Percentiles rank a stretch among this genome's conserved stretches.
Evolutionary conservation across 1,140 invertebrate species (phyloP).

Genomic region (Musca domestica): DNA sequence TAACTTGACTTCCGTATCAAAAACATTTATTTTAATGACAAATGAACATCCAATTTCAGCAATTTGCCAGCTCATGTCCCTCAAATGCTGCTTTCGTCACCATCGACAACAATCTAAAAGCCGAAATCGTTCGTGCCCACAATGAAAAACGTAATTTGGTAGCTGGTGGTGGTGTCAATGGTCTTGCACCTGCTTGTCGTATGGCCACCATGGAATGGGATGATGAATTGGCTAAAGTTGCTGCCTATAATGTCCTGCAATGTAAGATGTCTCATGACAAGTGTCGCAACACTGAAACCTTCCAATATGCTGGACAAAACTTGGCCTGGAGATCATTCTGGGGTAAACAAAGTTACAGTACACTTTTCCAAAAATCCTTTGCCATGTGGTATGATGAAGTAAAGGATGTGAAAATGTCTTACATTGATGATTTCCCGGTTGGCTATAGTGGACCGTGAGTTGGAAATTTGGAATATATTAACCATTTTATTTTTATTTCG

Average conservation of each 20-base stretch:
- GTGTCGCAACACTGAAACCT: slow-evolving; percentile 42
- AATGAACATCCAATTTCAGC: slow-evolving; percentile 1
- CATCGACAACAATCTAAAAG: slow-evolving; percentile 28
- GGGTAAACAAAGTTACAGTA: not conserved
- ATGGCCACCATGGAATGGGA: slow-evolving; percentile 47
- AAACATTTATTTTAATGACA: not conserved
- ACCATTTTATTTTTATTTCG: too few species aligned
- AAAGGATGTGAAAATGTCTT: not conserved
- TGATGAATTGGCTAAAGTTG: slow-evolving; percentile 41
- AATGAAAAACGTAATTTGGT: slow-evolving; percentile 38
- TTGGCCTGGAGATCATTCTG: slow-evolving; percentile 31
- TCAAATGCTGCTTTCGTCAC: slow-evolving; percentile 27
- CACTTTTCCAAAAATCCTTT: not conserved
- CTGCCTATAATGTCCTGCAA: slow-evolving; percentile 36
- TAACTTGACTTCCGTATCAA: too few species aligned
- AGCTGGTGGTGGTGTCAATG: slow-evolving; percentile 33
- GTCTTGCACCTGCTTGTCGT: slow-evolving; percentile 37
- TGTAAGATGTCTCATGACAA: slow-evolving; percentile 40
- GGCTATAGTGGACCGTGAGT: slow-evolving; percentile 8
- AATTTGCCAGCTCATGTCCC: slow-evolving; percentile 26
- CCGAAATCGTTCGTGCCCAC: slow-evolving; percentile 29
- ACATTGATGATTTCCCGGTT: slow-evolving; percentile 14
- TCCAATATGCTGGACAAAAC: slow-evolving; percentile 43
- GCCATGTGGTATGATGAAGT: slow-evolving; percentile 27
- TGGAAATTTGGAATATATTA: not conserved